Percentiles rank a stretch among this genome's conserved stretches.
Conservation (phyloP, 2,888 invertebrate genomes). For the Plusia festucae region DNA sequence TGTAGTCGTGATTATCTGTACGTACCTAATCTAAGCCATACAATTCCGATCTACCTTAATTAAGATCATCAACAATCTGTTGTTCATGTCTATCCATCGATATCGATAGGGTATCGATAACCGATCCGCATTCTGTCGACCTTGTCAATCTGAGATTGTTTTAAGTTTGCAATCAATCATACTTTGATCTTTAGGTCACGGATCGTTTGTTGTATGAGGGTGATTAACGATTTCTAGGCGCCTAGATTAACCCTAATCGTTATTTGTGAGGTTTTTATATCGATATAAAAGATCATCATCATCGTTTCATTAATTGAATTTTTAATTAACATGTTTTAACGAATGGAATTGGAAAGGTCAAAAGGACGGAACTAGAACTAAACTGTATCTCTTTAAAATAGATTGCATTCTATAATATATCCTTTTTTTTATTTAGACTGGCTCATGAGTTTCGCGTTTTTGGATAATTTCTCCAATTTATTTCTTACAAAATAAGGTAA, state of each 20-base stretch:
- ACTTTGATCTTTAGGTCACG: conserved; percentile 38
- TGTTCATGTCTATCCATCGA: conserved; percentile 59
- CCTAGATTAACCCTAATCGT: conserved; percentile 14
- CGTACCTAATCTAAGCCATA: conserved; percentile 26
- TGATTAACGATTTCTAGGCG: conserved; percentile 19
- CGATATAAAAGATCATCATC: background rate
- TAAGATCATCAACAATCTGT: conserved; percentile 68
- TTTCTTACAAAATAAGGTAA: too few relatives aligned
- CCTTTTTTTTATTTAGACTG: too few relatives aligned
- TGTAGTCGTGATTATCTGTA: conserved; percentile 5
- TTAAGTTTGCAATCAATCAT: conserved; percentile 67
- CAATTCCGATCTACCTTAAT: conserved; percentile 71
- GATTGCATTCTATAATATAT: too few relatives aligned
- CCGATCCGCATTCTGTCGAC: conserved; percentile 64
- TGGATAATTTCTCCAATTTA: too few relatives aligned
- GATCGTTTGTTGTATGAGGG: conserved; percentile 14
- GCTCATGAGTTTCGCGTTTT: too few relatives aligned
- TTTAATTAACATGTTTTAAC: background rate
- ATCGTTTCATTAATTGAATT: background rate
- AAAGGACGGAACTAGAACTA: too few relatives aligned
- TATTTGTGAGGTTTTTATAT: background rate
- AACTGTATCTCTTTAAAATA: too few relatives aligned
- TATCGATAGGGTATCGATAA: conserved; percentile 59
- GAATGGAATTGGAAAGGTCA: background rate
- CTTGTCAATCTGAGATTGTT: conserved; percentile 72